Conservation (phyloP, 2,797 vertebrate species). For the Halcyon chelicuti region DNA sequence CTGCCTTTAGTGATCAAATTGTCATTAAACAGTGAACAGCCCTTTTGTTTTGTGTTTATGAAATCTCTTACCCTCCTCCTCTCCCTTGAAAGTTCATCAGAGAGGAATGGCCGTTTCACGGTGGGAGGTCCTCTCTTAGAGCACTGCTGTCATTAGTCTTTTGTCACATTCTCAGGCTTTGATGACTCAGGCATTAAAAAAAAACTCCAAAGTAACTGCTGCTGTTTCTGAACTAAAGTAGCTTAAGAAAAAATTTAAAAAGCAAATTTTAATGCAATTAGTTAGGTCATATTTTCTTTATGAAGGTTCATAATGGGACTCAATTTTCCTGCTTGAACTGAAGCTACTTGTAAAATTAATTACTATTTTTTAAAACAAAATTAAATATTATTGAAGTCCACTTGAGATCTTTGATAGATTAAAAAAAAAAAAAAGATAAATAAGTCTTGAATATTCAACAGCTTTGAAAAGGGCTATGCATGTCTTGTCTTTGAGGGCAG, state of each 20-base stretch:
- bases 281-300: slow-evolving; percentile 28
- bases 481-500: background rate
- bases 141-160: background rate
- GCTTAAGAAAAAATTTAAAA: background rate
- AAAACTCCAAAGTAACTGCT: background rate
- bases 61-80: background rate
- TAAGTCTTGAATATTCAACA: background rate
- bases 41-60: background rate
- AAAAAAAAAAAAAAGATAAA: background rate
- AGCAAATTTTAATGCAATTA: slow-evolving; percentile 12
- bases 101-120: background rate
- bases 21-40: background rate
- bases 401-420: background rate
- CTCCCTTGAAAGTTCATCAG: background rate
- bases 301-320: background rate
- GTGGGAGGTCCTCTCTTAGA: background rate
- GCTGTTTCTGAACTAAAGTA: background rate
- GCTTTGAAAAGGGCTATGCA: background rate
- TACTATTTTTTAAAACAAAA: slow-evolving; percentile 6
- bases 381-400: background rate
- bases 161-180: background rate
- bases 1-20: background rate
- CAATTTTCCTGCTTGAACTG: background rate
- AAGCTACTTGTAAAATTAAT: background rate
- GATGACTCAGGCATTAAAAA: slow-evolving; percentile 21